Base-by-base conservation (phyloP, 2,888 invertebrate genomes). In the Teleogryllus oceanicus region DNA sequence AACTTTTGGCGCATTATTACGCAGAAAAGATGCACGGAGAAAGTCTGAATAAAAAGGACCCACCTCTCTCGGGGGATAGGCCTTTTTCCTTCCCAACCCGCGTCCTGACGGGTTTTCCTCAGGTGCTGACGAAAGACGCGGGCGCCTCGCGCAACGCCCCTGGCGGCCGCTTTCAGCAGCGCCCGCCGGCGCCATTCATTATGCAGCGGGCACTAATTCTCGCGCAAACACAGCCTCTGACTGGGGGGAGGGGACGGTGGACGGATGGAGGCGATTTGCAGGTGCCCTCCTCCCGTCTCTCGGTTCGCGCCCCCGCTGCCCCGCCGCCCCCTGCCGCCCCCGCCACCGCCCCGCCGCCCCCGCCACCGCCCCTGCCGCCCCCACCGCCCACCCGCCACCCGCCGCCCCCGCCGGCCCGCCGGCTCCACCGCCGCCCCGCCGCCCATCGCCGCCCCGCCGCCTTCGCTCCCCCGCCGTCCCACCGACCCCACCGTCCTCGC, bases 211-310 rank as follows among this genome's bases (percentile, higher is more conserved):
- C 62, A 62, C 16, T 62, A 62, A 62, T 62, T 62, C 62, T n/a
- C 62, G 13, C 16, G 62, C 62, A 62, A 62, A 62, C 62, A 62
- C 62, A 62, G 62, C 62, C 16, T 11, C 2, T 24, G 13, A 12
- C 13, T 3, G 62, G 4, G 11, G 62, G 13, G 62, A 62, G 3
- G 62, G 62, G 16, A 12, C 62, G n/a, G 62, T 62, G 62, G 62
- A 62, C 62, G n/a, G 62, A 62, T 62, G 62, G 13, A 62, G 62
- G 62, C 62, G 62, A 62, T 62, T 62, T 62, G 62, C 62, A 62
- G 62, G 62, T 62, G 62, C 10, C 62, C 62, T 62, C 62, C 62
- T 62, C 16, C 62, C 13, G 62, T 8, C 37, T 1, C 37, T 24
- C 24, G 2, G 2, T 2, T 2, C 24, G 24, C 24, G 24, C 37